phyloP scores from a whole-genome alignment of 2,797 vertebrate species.

The Falco biarmicus region DNA sequence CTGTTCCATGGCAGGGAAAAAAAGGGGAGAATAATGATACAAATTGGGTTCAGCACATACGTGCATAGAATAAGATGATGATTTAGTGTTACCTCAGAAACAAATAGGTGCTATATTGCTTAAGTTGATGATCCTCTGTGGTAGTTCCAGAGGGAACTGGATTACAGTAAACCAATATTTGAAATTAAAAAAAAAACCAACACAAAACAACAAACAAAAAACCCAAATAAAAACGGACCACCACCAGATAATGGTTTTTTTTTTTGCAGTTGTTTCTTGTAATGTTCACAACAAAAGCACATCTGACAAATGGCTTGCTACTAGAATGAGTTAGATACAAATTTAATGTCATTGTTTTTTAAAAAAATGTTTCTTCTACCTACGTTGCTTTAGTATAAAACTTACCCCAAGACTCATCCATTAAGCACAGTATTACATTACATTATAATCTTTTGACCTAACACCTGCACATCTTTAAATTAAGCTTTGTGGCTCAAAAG shows the following conservation, averaged over 20 bases:
- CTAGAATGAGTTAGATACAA: conserved; percentile 29
- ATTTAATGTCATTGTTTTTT: neutral
- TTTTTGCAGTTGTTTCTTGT: conserved; percentile 1
- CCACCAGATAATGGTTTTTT: neutral
- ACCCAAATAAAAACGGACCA: neutral
- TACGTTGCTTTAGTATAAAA: neutral
- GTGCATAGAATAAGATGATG: neutral
- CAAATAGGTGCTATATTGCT: neutral
- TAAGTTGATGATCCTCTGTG: conserved; percentile 9
- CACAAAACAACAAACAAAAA: neutral
- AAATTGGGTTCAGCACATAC: neutral
- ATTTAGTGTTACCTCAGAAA: conserved; percentile 37
- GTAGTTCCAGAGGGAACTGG: neutral
- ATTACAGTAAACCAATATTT: neutral
- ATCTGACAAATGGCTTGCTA: conserved; percentile 6
- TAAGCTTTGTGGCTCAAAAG: neutral
- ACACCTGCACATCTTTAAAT: conserved; percentile 3
- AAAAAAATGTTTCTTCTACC: neutral
- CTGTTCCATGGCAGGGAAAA: neutral
- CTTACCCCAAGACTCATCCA: neutral
- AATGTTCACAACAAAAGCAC: conserved; percentile 16
- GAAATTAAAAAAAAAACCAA: neutral
- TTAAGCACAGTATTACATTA: neutral
- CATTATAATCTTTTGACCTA: conserved; percentile 1
- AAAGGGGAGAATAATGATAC: neutral